Evolutionary conservation across 37 sponge, comb jelly and placozoan genomes (phyloP), one percentile per base, ranked within the genome.

Genomic region (Cladorhizidae sp.): DNA sequence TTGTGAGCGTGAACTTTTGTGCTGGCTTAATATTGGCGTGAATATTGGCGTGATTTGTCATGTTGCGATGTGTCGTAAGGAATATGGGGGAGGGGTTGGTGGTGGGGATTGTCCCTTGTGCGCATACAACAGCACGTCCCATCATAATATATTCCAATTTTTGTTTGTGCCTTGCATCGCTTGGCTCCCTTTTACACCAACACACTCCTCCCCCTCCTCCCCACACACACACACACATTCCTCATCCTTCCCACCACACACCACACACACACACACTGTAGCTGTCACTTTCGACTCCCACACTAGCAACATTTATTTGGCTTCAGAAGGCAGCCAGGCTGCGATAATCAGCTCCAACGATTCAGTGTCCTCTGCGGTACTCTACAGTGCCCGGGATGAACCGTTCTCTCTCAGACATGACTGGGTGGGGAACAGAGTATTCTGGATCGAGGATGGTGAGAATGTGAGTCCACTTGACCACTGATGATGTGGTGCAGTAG

Each of bases 361-460:
- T 18, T 62, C 40, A 0, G 21, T 31, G 7, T 3, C 26, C 1
- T 21, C 49, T 1, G 26, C 35, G 1, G 17, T 17, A 3, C 2
- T 45, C 51, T 42, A 52, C n/a, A 43, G 20, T 5, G 36, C 26
- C 20, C 37, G 73, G 22, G 71, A 70, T 55, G 64, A 67, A 7
- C 71, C 72, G 51, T 65, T 72, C 31, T 23, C 65, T 25, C 67
- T 86, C 28, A n/a, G 29, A 49, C 26, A 58, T 35, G 86, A 86
- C 49, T 86, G 86, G 86, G 63, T 86, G 5, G 32, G 45, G 1
- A 78, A 74, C 41, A 57, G 80, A 73, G 42, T 86, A 25, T 79
- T 78, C 39, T 86, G 86, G 86, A 64, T 86, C 14, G 63, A 86
- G 64, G 80, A 78, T 81, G 86, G 79, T 3, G 28, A 7, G 14